Conservation (phyloP, 2,113 vertebrate species). For the Phyllostomus discolor region DNA sequence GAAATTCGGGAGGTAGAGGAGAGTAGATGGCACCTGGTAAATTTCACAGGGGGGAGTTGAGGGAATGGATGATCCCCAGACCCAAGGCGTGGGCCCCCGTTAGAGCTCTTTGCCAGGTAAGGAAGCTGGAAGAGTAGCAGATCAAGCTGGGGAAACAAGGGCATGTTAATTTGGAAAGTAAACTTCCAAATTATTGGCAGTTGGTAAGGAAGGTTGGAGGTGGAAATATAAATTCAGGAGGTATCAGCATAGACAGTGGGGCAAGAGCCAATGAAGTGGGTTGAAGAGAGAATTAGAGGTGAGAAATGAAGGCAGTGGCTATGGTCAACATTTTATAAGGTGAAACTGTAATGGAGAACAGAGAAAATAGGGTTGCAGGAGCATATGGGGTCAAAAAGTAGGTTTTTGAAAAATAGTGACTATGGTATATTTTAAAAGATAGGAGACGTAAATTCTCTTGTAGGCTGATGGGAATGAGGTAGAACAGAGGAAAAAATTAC, state of each 20-base stretch:
- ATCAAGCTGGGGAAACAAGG: neutral
- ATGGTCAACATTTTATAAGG: neutral
- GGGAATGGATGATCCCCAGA: neutral
- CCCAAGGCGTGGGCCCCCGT: neutral
- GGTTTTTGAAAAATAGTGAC: neutral
- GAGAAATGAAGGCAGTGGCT: neutral
- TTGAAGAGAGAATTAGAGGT: neutral
- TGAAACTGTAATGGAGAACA: neutral
- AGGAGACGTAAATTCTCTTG: neutral
- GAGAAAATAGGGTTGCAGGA: neutral
- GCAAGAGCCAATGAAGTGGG: neutral
- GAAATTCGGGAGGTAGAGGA: neutral
- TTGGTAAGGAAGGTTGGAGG: neutral
- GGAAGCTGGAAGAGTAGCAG: neutral
- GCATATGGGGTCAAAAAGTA: neutral
- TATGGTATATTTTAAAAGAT: neutral
- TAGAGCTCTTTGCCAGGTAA: neutral
- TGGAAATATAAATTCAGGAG: neutral
- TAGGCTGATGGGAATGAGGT: neutral
- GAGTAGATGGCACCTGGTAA: neutral
- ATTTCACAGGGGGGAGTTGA: neutral
- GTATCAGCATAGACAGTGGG: neutral
- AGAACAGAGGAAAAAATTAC: neutral
- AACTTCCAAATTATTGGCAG: neutral
- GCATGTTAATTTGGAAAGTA: conserved; percentile 25